These are phyloP conservation scores for Lydus trimaculatus DNA, from an alignment of 2,888 invertebrate genomes.

Conservation along the genomic window DNA sequence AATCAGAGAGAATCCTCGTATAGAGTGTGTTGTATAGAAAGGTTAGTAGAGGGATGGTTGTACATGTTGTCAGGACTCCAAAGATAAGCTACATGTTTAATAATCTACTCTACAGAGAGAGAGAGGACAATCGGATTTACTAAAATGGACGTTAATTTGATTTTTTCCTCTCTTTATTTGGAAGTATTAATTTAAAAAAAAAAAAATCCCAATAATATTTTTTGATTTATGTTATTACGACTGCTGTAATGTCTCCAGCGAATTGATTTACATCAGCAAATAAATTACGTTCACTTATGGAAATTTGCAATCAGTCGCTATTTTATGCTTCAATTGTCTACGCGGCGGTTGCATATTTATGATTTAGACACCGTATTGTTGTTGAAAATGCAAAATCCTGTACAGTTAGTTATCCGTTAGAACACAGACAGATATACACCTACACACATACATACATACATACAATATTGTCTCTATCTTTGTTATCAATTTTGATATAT, in stretches of 20 bases:
- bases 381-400: conserved; percentile 25
- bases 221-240: conserved; percentile 41
- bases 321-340: conserved; percentile 46
- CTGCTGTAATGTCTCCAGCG: conserved; percentile 38
- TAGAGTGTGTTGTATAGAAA: background rate
- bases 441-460: background rate
- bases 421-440: background rate
- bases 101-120: conserved; percentile 3
- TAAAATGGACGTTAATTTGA: background rate
- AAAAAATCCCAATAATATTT: conserved; percentile 7
- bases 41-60: background rate
- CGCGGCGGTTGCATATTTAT: conserved; percentile 46
- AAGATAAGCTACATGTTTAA: conserved; percentile 27
- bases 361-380: conserved; percentile 37
- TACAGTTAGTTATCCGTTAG: background rate
- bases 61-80: conserved; percentile 27
- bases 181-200: conserved; percentile 16
- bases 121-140: conserved; percentile 6
- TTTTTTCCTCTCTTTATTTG: background rate
- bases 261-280: conserved; percentile 46
- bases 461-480: background rate
- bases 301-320: conserved; percentile 49
- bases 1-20: conserved; percentile 35
- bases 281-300: conserved; percentile 51
- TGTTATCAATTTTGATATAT: background rate